Evolutionary conservation across 2,888 invertebrate genomes (phyloP), one percentile per base, ranked within the genome.

Genomic region (Dermolepida albohirtum): DNA sequence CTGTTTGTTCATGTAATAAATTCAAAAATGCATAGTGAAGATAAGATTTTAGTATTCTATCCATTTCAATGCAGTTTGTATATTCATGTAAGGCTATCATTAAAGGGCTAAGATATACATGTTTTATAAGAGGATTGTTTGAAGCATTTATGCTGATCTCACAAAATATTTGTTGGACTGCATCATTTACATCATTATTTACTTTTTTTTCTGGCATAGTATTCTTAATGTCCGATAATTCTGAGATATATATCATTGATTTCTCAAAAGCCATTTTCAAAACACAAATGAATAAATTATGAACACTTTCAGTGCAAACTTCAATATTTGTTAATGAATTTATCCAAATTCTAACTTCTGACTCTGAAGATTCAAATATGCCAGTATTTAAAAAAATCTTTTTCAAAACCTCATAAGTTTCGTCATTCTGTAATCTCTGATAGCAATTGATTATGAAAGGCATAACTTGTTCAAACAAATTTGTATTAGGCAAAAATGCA

Each of bases 331-430:
- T 75, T 62, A 81, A 71, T 0, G 77, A 78, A 65, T 79, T 78
- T 43, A 81, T 79, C 87, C 92, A 89, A 67, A 92, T 83, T 78
- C 90, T 87, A 47, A 92, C 87, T 82, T 93, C 92, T 66, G 86
- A 83, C 70, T 85, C 84, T 71, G 87, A 87, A 16, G 86, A 86
- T 76, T 90, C 88, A 78, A 93, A 93, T 71, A 91, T 84, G 5
- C 86, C 85, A 0, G 89, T 89, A 67, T 86, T 88, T 73, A 84
- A 85, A 27, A 93, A 86, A 67, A 93, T 85, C 55, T 82, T 84
- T 52, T 82, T 81, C 27, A 91, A 79, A 2, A 79, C 72, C 34
- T 47, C 51, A 62, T 77, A 73, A 17, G 74, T 76, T n/a, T 80
- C 79, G 16, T 71, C 50, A 57, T 73, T 72, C 16, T 73, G 74